Evolutionary conservation across 64 coral and sea anemone species (phyloP).

Genomic region (Montipora capricornis): DNA sequence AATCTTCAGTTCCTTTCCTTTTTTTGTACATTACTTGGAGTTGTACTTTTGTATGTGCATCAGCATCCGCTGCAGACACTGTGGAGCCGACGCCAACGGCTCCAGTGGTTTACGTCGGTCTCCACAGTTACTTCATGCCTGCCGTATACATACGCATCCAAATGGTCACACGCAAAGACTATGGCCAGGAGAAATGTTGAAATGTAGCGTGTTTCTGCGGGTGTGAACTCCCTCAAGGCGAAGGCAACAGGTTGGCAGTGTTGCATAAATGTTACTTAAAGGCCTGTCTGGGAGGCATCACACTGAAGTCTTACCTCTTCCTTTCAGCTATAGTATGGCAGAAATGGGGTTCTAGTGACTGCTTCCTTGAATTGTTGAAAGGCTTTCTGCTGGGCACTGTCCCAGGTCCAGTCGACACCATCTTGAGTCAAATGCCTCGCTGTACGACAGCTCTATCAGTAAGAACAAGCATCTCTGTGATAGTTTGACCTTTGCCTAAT

Average conservation of each 20-base stretch:
- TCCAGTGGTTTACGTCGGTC: slow-evolving; percentile 50
- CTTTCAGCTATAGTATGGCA: background rate
- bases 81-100: background rate
- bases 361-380: background rate
- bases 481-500: background rate
- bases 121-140: slow-evolving; percentile 19
- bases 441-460: background rate
- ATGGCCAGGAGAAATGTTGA: slow-evolving; percentile 23
- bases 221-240: background rate
- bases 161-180: slow-evolving; percentile 14
- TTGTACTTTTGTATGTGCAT: slow-evolving; percentile 27
- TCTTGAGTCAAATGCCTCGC: background rate
- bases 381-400: background rate
- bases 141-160: slow-evolving; percentile 33
- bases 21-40: slow-evolving; percentile 22
- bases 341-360: background rate
- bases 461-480: background rate
- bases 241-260: slow-evolving; percentile 33
- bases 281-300: slow-evolving; percentile 37
- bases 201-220: slow-evolving; percentile 17
- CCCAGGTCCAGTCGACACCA: too few relatives aligned
- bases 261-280: slow-evolving; percentile 2
- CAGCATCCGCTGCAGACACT: slow-evolving; percentile 36
- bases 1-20: background rate
- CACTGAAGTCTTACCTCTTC: slow-evolving; percentile 28